Percentiles rank a stretch among this genome's conserved stretches.
These are phyloP conservation scores for Ceriagrion tenellum DNA, from an alignment of 2,888 invertebrate genomes.

Conservation along the genomic window DNA sequence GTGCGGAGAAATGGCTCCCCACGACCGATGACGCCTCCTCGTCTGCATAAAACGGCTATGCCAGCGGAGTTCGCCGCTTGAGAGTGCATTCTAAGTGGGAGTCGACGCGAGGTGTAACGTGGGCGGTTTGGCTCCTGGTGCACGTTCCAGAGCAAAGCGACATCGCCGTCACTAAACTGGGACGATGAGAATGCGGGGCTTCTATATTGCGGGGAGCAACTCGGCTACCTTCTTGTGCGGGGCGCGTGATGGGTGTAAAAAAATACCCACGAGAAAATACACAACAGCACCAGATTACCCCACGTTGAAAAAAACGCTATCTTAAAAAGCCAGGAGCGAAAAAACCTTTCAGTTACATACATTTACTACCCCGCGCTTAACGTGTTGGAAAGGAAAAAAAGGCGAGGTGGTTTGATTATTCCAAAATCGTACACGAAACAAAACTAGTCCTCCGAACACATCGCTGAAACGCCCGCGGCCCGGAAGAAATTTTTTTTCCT, in stretches of 20 bases:
- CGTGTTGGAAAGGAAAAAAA: neutral
- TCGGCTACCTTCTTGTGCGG: neutral
- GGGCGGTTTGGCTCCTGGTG: neutral
- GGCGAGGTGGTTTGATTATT: neutral
- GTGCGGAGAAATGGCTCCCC: neutral
- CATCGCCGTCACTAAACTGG: neutral
- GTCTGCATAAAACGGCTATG: too few relatives aligned
- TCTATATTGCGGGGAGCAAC: too few relatives aligned
- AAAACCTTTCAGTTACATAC: neutral
- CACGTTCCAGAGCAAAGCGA: neutral
- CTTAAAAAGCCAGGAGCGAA: neutral
- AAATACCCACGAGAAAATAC: neutral
- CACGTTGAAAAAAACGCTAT: neutral
- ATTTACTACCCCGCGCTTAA: neutral
- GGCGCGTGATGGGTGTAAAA: neutral
- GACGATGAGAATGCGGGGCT: neutral
- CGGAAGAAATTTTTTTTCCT: too few relatives aligned
- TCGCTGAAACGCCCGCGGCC: neutral
- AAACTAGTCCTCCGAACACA: neutral
- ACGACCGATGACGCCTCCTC: too few relatives aligned
- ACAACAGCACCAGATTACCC: neutral
- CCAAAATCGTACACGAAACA: neutral
- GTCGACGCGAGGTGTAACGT: neutral
- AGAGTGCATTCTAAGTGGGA: neutral
- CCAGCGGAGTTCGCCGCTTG: too few relatives aligned